These are phyloP conservation scores for Ceuthmochares aereus DNA, from an alignment of 2,113 vertebrate species.

Conservation along the genomic window DNA sequence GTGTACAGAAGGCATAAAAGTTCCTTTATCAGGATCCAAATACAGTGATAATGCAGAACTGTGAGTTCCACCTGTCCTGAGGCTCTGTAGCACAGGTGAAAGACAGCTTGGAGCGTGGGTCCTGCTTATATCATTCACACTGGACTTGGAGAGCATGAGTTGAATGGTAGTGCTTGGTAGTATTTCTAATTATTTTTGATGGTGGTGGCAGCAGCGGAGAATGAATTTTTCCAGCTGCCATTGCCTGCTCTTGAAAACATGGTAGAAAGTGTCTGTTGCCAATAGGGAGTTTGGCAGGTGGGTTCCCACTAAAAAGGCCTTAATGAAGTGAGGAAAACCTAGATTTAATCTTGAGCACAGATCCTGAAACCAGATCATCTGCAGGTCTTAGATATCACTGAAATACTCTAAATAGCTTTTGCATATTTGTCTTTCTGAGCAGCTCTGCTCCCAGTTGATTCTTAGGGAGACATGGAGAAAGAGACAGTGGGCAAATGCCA, in stretches of 20 bases:
- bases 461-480: background rate
- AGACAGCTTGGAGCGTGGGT: background rate
- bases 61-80: background rate
- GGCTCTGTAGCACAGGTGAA: background rate
- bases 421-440: background rate
- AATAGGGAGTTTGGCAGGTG: background rate
- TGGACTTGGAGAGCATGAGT: background rate
- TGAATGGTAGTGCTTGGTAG: background rate
- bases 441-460: background rate
- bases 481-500: background rate
- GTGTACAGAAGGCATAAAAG: too few relatives aligned
- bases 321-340: background rate
- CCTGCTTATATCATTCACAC: background rate
- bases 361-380: background rate
- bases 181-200: background rate
- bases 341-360: background rate
- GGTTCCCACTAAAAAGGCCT: background rate
- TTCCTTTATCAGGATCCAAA: too few relatives aligned
- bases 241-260: background rate
- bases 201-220: background rate
- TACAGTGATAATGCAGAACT: too few relatives aligned
- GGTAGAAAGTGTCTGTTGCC: background rate
- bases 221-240: background rate
- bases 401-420: background rate
- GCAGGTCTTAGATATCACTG: background rate